Evolutionary conservation across 2,888 invertebrate species (phyloP), one percentile per base, ranked within the genome.

Genomic region (Apocheima hispidaria): DNA sequence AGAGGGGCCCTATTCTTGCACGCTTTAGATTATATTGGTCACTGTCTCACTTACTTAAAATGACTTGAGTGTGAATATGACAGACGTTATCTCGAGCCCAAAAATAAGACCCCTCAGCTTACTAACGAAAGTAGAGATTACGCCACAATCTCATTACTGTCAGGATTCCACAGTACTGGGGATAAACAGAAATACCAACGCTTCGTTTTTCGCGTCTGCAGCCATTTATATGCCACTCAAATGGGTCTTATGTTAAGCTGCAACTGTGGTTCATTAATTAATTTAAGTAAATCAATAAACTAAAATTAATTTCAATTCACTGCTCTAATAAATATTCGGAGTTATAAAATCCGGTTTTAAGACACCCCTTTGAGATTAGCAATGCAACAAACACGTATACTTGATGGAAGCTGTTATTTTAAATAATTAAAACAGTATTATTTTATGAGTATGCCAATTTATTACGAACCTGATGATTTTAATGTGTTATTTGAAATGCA

Each of bases 91-190:
- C n/a, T n/a, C n/a, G n/a, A n/a, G n/a, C n/a, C n/a, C n/a, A n/a
- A n/a, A n/a, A n/a, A n/a, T n/a, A n/a, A n/a, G n/a, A n/a, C n/a
- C n/a, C 44, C 33, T 20, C 49, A 35, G 71, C 77, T 74, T 75
- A 72, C 78, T 81, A 83, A 84, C 81, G 76, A 82, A 84, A 81
- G 84, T 78, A 82, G 78, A 86, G 86, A 86, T 86, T 87, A 86
- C 77, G 68, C 66, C 71, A 76, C 81, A 79, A 88, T 87, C 85
- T 84, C 80, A 86, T 87, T 87, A 87, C 77, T 65, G 66, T 71
- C 73, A 72, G 71, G 73, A 72, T 76, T 69, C 71, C 74, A 71
- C 68, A 82, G 83, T 80, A 76, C 75, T 73, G 43, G 72, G 77
- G 78, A 81, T 83, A 84, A 84, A 77, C 76, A 75, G 72, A 74